These are phyloP conservation scores for Sericinus montela DNA, from an alignment of 2,888 invertebrate genomes.

Conservation along the genomic window DNA sequence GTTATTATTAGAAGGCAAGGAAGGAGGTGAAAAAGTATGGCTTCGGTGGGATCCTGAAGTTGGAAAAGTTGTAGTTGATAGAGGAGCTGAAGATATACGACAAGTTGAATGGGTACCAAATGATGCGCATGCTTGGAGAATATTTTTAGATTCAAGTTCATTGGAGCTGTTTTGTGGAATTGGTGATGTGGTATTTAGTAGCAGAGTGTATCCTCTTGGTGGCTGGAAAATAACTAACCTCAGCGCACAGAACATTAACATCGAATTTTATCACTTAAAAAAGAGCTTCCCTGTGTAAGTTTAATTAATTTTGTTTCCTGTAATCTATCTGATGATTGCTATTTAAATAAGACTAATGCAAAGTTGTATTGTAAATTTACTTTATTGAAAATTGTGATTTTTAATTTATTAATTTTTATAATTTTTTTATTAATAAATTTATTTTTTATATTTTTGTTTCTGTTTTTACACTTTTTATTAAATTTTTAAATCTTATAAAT, in stretches of 20 bases:
- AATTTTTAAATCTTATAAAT: too few relatives aligned
- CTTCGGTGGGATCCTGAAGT: conserved; percentile 47
- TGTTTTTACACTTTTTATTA: too few relatives aligned
- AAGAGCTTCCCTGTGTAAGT: conserved; percentile 50
- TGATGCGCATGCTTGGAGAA: conserved; percentile 41
- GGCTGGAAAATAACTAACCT: conserved; percentile 55
- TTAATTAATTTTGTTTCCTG: not conserved
- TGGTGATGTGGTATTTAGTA: conserved; percentile 68
- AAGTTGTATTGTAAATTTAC: too few relatives aligned
- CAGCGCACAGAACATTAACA: conserved; percentile 42
- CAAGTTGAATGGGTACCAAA: conserved; percentile 59
- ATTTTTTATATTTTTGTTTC: too few relatives aligned
- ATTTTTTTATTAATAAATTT: too few relatives aligned
- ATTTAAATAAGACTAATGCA: not conserved
- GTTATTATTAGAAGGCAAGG: conserved; percentile 44
- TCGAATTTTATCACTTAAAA: conserved; percentile 48
- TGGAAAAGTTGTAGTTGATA: conserved; percentile 51
- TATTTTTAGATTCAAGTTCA: conserved; percentile 65
- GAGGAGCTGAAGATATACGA: conserved; percentile 50
- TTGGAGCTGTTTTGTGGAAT: conserved; percentile 68
- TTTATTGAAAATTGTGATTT: too few relatives aligned
- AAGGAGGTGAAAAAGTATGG: conserved; percentile 45
- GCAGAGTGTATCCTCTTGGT: conserved; percentile 56
- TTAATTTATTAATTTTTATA: too few relatives aligned
- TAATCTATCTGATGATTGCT: not conserved